Base-by-base conservation (phyloP, 2,113 vertebrate species). In the Periophthalmus modestus region DNA sequence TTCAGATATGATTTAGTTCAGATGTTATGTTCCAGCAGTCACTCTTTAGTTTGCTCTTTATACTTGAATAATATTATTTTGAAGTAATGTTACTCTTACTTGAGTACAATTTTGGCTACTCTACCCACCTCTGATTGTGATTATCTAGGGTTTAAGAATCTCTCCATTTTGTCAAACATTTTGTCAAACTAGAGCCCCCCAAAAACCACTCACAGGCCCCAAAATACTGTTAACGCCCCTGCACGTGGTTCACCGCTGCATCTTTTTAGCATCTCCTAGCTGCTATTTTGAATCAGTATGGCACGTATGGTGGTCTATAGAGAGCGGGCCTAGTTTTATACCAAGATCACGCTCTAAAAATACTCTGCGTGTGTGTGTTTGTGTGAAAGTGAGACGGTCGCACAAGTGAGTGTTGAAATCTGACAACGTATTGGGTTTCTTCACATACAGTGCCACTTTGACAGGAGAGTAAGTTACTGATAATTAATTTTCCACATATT, bases 241-340 rank as follows among this genome's bases (percentile, higher is more conserved):
- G 52, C 2, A 21, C 81, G 81, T 91, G 95, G 95, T 90, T n/a
- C 88, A 67, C 83, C 94, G 93, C 84, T 87, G 74, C 88, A 89
- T 94, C 92, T 94, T 93, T 95, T 90, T 93, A 90, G 79, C 58
- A 74, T 87, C 88, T 87, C 3, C 33, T 85, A 88, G 82, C 77
- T 78, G 85, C 94, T 97, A 96, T 98, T 96, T 89, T 94, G 91
- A 93, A 13, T 84, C 80, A 71, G 84, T 81, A 77, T 81, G 85
- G 80, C 66, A 75, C 68, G 71, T 92, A 43, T 43, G 93, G 91
- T 93, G 84, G 93, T 95, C 95, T 95, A 95, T 94, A 88, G 87
- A 93, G 83, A 79, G 82, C 79, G 80, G 81, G 85, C 68, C 90
- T 90, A 89, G 89, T 89, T 75, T 83, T 85, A 87, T 84, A 87